Percentiles rank a stretch among this genome's conserved stretches.
These are phyloP conservation scores for Peromyscus nudipes DNA, from an alignment of 2,797 vertebrate genomes.

Conservation along the genomic window DNA sequence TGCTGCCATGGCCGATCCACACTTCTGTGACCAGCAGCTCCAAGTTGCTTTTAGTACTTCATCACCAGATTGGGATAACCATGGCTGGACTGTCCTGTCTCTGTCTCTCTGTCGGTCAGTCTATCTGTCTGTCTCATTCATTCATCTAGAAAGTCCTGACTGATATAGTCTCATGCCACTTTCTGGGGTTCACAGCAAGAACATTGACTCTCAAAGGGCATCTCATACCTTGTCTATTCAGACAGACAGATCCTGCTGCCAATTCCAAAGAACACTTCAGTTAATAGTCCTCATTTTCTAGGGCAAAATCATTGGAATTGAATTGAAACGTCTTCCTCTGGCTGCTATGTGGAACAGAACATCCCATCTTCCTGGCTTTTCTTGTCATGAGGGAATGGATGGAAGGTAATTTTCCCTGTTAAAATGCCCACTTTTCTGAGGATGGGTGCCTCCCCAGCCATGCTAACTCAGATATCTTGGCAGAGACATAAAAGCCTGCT, in stretches of 20 bases:
- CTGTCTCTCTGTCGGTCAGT: background rate
- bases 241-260: conserved; percentile 58
- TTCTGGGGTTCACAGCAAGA: background rate
- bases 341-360: conserved; percentile 45
- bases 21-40: background rate
- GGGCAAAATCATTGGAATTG: conserved; percentile 59
- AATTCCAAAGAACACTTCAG: conserved; percentile 62
- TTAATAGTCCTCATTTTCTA: conserved; percentile 74
- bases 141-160: background rate
- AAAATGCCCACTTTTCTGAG: conserved; percentile 64
- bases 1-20: background rate
- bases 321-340: conserved; percentile 65
- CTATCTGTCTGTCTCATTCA: background rate
- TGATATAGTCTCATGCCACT: background rate
- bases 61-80: background rate
- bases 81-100: background rate
- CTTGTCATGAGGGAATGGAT: conserved; percentile 70
- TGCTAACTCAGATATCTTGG: conserved; percentile 17
- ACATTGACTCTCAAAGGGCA: background rate
- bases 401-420: conserved; percentile 64
- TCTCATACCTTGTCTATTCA: background rate
- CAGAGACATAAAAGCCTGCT: conserved; percentile 59
- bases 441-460: background rate
- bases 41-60: too few relatives aligned
- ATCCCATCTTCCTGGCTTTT: conserved; percentile 71